A percentile compares a stretch with the other conserved stretches of the same genome.
Conservation (phyloP, 2,888 invertebrate species). For the Drosophila birchii region DNA sequence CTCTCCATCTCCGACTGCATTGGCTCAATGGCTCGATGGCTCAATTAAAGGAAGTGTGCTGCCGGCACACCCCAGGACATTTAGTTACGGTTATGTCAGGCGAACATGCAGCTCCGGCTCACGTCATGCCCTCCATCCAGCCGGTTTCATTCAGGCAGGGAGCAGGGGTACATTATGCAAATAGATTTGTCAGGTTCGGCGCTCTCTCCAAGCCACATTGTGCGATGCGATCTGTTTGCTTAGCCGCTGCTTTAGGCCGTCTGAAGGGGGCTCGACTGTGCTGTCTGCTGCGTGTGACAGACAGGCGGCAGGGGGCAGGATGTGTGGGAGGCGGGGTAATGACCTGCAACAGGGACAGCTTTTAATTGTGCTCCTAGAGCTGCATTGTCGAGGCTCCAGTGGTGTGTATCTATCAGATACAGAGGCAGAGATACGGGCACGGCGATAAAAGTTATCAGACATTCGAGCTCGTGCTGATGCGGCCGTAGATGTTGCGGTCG, state of each 20-base stretch:
- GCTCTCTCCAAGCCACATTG: constrained; percentile 21
- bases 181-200: constrained; percentile 54
- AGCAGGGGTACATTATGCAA: constrained; percentile 57
- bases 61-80: constrained; percentile 60
- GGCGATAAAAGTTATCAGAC: constrained; percentile 62
- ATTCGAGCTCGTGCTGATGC: constrained; percentile 34
- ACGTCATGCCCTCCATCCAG: constrained; percentile 48
- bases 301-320: constrained; percentile 34
- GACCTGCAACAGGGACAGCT: constrained; percentile 59
- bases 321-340: constrained; percentile 40
- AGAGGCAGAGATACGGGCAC: constrained; percentile 31
- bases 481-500: constrained; percentile 30
- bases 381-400: constrained; percentile 28
- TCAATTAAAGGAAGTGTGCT: constrained; percentile 68
- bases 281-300: not conserved
- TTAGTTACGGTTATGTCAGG: constrained; percentile 60
- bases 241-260: constrained; percentile 49
- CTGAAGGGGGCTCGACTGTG: constrained; percentile 55
- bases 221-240: constrained; percentile 48
- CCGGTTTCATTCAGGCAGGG: not conserved
- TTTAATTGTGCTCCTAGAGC: constrained; percentile 48
- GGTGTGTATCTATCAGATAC: constrained; percentile 39
- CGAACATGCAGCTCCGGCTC: constrained; percentile 62
- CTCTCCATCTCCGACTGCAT: constrained; percentile 23
- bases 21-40: constrained; percentile 43